A percentile compares a stretch with the other conserved stretches of the same genome.
Evolutionary conservation across 2,888 invertebrate species (phyloP).

Genomic region (Perithous albicinctus): DNA sequence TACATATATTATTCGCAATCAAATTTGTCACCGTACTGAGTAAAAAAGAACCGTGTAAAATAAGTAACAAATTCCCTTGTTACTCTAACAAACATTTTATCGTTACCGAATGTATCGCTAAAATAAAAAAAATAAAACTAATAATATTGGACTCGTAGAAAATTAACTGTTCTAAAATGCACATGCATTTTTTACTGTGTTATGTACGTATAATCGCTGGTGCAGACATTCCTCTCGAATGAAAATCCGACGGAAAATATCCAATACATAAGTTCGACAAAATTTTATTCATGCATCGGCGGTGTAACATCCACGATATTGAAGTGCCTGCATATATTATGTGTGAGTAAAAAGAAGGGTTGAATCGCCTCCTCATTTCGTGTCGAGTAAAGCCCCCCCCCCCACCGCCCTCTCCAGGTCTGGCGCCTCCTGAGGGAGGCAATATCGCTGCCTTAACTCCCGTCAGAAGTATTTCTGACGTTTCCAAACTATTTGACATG

Average conservation of each 20-base stretch:
- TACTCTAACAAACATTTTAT: too few relatives aligned
- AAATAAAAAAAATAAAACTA: too few relatives aligned
- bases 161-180: too few relatives aligned
- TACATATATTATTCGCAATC: too few relatives aligned
- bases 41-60: too few relatives aligned
- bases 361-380: constrained; percentile 41
- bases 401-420: background rate
- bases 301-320: constrained; percentile 18
- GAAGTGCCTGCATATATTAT: background rate
- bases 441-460: constrained; percentile 73
- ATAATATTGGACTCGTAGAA: too few relatives aligned
- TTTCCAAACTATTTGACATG: constrained; percentile 76
- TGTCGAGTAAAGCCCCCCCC: background rate
- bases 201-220: background rate
- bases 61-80: too few relatives aligned
- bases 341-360: constrained; percentile 4
- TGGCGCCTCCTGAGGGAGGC: constrained; percentile 58
- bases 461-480: constrained; percentile 74
- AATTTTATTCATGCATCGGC: constrained; percentile 5
- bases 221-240: background rate
- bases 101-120: too few relatives aligned
- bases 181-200: too few relatives aligned
- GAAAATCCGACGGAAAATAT: constrained; percentile 16
- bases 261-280: background rate
- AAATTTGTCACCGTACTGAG: too few relatives aligned